These are phyloP conservation scores for Kradibia gibbosae DNA, from an alignment of 1,140 invertebrate species.

Conservation along the genomic window DNA sequence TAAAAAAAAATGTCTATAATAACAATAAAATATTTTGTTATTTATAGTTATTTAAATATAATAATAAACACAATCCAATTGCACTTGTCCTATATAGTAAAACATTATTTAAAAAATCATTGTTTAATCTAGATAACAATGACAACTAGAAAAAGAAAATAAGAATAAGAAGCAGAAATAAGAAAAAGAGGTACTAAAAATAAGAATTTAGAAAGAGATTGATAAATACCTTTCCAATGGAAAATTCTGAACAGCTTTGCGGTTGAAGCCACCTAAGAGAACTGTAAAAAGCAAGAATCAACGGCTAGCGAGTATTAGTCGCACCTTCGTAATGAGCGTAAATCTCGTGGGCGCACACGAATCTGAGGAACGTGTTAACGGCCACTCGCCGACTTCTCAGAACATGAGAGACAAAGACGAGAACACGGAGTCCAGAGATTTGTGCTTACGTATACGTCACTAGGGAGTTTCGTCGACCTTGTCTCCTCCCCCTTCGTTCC, in stretches of 20 bases:
- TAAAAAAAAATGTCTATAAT: no score
- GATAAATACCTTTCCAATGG: not conserved
- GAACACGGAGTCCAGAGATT: not conserved
- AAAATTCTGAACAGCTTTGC: constrained; percentile 41
- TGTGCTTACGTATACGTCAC: not conserved
- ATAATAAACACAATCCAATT: no score
- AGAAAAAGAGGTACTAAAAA: not conserved
- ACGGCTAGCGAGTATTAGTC: constrained; percentile 26
- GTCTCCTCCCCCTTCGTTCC: not conserved
- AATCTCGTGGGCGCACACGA: constrained; percentile 31
- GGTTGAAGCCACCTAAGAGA: not conserved
- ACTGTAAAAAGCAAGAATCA: not conserved
- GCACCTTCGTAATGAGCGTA: constrained; percentile 37
- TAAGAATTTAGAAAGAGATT: not conserved
- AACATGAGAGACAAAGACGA: not conserved
- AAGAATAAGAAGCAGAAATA: not conserved
- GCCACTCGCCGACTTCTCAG: not conserved
- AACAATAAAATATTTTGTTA: no score
- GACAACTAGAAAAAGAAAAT: not conserved
- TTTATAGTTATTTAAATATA: no score
- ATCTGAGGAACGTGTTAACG: constrained; percentile 15
- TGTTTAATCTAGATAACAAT: no score
- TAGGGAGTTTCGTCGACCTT: not conserved
- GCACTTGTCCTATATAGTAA: no score
- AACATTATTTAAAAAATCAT: no score